Evolutionary conservation across 1,140 invertebrate genomes (phyloP), one percentile per base, ranked within the genome.

Genomic region (Alviniconcha marisindica): DNA sequence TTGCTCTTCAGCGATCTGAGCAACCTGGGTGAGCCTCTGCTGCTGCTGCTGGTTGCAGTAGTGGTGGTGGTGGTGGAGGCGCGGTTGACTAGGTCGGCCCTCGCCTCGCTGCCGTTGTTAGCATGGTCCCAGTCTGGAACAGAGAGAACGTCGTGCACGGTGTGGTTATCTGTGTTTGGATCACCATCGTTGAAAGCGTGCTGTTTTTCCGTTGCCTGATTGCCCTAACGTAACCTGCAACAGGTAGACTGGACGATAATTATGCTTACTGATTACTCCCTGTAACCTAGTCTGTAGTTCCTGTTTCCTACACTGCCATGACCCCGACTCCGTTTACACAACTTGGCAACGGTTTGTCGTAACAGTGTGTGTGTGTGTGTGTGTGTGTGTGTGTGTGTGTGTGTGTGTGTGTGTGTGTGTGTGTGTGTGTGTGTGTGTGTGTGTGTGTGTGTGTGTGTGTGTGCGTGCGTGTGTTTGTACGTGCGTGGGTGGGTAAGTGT

Each of bases 371-470:
- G 54, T 21, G 54, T 60, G 54, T 60, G 54, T 60, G 54, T 24
- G 54, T 60, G 54, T 60, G 54, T 60, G 54, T 60, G 54, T 60
- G 54, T 60, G 54, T 60, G 54, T 60, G 54, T 60, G 54, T 60
- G 54, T 60, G 1, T 2, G 54, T 60, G 54, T 60, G 54, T 60
- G 5, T 56, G 54, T 56, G 54, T 56, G 54, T 56, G 54, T 56
- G 21, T 56, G 54, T 56, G 54, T 56, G 54, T 21, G 5, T 10
- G 54, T 56, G 54, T 21, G 5, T 56, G 54, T 60, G 54, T n/a
- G 54, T 60, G 54, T n/a, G 21, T 60, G 54, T 24, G 54, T 60
- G 54, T n/a, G 12, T 60, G 54, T 24, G 54, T 15, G 54, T 60
- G 54, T 60, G 54, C 5, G 54, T 60, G 54, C 28, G 54, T 15